Conservation (phyloP, 1,140 invertebrate species). For the Drosophila nikananu region DNA sequence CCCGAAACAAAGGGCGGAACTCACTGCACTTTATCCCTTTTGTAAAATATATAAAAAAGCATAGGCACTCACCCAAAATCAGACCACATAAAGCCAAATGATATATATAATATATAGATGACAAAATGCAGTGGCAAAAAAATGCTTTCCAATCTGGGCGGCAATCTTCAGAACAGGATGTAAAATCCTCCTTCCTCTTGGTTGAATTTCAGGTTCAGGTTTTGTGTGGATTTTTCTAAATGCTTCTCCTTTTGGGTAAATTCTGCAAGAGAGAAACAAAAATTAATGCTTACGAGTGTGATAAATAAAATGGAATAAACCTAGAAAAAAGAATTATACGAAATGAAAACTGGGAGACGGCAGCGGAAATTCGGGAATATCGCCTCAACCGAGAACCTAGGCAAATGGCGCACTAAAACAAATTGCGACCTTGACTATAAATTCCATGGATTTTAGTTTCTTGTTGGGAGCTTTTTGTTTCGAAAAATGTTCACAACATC, state of each 20-base stretch:
- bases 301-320: conserved; percentile 6
- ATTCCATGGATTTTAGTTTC: conserved; percentile 20
- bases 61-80: conserved; percentile 57
- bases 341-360: background rate
- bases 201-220: background rate
- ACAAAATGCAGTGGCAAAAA: conserved; percentile 29
- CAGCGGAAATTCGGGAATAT: conserved; percentile 14
- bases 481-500: conserved; percentile 23
- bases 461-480: background rate
- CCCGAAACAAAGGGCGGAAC: background rate
- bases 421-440: conserved; percentile 34
- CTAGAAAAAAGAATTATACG: background rate
- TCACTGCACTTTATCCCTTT: background rate
- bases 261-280: background rate
- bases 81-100: conserved; percentile 67
- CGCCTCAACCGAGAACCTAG: background rate
- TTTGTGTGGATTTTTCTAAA: background rate
- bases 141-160: conserved; percentile 25
- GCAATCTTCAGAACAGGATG: conserved; percentile 29
- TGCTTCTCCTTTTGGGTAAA: conserved; percentile 1
- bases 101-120: conserved; percentile 23
- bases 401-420: conserved; percentile 42
- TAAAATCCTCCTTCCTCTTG: conserved; percentile 1
- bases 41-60: background rate
- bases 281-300: background rate